Evolutionary conservation across 2,113 vertebrate genomes (phyloP).

Genomic region (Hemibagrus wyckioides): DNA sequence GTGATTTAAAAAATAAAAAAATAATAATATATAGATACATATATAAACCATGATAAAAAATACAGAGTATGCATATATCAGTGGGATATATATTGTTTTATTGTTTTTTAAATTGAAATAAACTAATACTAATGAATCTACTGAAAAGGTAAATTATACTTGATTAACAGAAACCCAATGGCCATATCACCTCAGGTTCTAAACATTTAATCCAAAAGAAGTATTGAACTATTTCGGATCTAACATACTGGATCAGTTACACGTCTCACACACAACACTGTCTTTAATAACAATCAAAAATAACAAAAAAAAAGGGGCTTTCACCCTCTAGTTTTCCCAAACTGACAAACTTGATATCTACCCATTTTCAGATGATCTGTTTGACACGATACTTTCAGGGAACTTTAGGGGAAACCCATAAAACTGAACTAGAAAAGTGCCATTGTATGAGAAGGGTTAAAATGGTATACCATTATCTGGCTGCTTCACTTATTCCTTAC

Average conservation of each 20-base stretch:
- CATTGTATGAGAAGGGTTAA: slow-evolving; percentile 3
- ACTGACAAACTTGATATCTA: background rate
- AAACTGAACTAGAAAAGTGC: background rate
- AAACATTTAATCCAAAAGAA: background rate
- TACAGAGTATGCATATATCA: background rate
- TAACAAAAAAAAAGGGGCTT: background rate
- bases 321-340: slow-evolving; percentile 13
- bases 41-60: background rate
- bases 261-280: background rate
- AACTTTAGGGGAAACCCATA: slow-evolving; percentile 31
- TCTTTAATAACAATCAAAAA: background rate
- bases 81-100: background rate
- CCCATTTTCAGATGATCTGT: slow-evolving; percentile 26
- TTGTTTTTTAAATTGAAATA: background rate
- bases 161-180: background rate
- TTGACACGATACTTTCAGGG: slow-evolving; percentile 22
- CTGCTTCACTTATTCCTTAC: background rate
- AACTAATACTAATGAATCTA: slow-evolving; percentile 4
- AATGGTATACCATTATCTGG: background rate
- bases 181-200: background rate
- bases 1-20: background rate
- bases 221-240: background rate
- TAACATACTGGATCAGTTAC: background rate
- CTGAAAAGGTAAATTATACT: background rate
- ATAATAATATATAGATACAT: too few species aligned